These are phyloP conservation scores for Muricea muricata DNA, from an alignment of 92 coral and sea anemone species.

Conservation along the genomic window DNA sequence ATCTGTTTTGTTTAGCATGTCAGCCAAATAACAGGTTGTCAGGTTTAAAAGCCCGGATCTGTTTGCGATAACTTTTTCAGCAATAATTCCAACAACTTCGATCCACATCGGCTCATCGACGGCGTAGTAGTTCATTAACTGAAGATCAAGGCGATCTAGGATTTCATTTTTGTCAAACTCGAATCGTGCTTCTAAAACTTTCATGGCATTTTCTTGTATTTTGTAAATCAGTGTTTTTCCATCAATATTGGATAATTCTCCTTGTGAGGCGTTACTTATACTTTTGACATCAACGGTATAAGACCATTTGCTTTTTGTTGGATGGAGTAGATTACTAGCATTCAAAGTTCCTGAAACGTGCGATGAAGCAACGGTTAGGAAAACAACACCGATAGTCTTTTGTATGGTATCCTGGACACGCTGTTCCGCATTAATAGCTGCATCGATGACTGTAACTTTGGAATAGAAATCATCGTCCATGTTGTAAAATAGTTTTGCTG, in stretches of 20 bases:
- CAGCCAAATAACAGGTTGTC: conserved; percentile 29
- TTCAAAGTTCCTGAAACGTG: conserved; percentile 3
- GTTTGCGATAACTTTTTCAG: not conserved
- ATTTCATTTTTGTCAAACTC: conserved; percentile 1
- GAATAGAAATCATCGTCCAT: conserved; percentile 9
- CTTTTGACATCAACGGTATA: too few relatives aligned
- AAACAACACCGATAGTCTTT: conserved; percentile 7
- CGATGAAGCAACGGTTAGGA: conserved; percentile 19
- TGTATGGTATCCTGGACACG: not conserved
- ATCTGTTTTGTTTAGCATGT: conserved; percentile 18
- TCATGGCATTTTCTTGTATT: conserved; percentile 39
- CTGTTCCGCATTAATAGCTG: conserved; percentile 9
- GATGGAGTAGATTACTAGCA: not conserved
- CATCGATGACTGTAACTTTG: conserved; percentile 24
- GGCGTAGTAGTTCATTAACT: not conserved
- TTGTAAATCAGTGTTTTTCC: not conserved
- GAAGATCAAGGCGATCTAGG: not conserved
- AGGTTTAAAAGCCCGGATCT: conserved; percentile 1
- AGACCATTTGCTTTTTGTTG: conserved; percentile 22
- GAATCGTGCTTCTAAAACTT: conserved; percentile 19
- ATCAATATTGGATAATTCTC: not conserved
- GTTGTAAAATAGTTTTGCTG: not conserved
- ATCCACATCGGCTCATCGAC: conserved; percentile 29
- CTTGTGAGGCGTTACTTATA: conserved; percentile 22
- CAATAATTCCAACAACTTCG: conserved; percentile 31